A percentile compares a stretch with the other conserved stretches of the same genome.
These are phyloP conservation scores for Aleiodes alternator DNA, from an alignment of 2,888 invertebrate species.

Conservation along the genomic window DNA sequence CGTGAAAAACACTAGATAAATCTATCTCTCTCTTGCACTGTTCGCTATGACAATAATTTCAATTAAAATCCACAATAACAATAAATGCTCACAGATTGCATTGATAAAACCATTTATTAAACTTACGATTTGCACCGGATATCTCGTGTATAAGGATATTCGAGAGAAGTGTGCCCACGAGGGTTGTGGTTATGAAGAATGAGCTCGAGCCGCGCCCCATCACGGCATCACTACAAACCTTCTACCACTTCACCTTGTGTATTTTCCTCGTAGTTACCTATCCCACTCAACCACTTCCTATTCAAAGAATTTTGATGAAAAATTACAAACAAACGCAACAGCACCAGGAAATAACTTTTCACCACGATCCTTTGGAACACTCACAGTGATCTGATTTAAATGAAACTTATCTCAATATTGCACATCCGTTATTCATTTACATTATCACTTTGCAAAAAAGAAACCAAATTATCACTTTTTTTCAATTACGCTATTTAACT, in stretches of 20 bases:
- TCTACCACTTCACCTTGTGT: constrained; percentile 44
- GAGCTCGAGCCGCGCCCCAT: constrained; percentile 70
- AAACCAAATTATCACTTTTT: not conserved
- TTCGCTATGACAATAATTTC: no score
- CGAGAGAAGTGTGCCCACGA: constrained; percentile 66
- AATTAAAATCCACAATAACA: not conserved
- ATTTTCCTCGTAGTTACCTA: constrained; percentile 6
- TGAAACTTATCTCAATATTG: no score
- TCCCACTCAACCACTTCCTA: not conserved
- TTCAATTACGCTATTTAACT: constrained; percentile 1
- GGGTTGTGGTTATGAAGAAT: constrained; percentile 65
- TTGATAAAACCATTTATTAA: not conserved
- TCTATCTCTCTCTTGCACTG: no score
- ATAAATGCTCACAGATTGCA: not conserved
- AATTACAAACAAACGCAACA: not conserved
- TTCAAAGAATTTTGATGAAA: not conserved
- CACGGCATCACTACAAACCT: constrained; percentile 67
- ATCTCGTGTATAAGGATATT: constrained; percentile 61
- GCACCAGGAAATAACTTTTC: not conserved
- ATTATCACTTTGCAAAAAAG: not conserved
- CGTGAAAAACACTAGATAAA: no score
- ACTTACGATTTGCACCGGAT: constrained; percentile 68
- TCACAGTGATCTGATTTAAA: no score
- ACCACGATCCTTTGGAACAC: not conserved
- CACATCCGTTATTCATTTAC: not conserved